phyloP scores from a whole-genome alignment of 2,113 vertebrate species.

The Entosphenus tridentatus region DNA sequence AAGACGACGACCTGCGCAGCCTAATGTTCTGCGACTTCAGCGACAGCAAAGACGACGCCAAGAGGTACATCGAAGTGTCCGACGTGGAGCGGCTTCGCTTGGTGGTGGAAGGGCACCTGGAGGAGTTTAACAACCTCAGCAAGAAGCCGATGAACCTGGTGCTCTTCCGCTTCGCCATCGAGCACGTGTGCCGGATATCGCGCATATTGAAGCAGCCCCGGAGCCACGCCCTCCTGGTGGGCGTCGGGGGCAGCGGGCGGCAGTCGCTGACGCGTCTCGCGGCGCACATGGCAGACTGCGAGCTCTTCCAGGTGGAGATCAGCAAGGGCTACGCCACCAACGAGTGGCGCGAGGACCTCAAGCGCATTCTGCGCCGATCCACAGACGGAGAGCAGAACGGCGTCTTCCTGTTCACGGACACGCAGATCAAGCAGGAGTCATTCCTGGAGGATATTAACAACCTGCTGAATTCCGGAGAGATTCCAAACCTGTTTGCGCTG shows the following conservation, averaged over 20 bases:
- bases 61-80: conserved; percentile 38
- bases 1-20: conserved; percentile 54
- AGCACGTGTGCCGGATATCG: conserved; percentile 60
- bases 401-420: conserved; percentile 61
- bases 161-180: conserved; percentile 57
- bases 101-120: conserved; percentile 43
- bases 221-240: conserved; percentile 55
- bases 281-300: conserved; percentile 49
- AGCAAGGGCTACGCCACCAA: conserved; percentile 38
- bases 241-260: conserved; percentile 58
- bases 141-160: conserved; percentile 66
- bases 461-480: conserved; percentile 61
- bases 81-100: conserved; percentile 28
- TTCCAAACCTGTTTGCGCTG: conserved; percentile 50
- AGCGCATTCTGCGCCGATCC: conserved; percentile 40
- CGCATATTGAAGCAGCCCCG: conserved; percentile 59
- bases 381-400: conserved; percentile 40
- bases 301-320: conserved; percentile 58
- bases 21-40: conserved; percentile 79
- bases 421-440: conserved; percentile 60
- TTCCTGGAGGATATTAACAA: conserved; percentile 71
- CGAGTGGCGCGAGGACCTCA: conserved; percentile 63
- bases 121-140: conserved; percentile 53
- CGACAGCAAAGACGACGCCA: conserved; percentile 45
- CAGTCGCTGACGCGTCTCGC: conserved; percentile 60